Evolutionary conservation across 2,797 vertebrate species (phyloP).

Genomic region (Cuculus canorus): DNA sequence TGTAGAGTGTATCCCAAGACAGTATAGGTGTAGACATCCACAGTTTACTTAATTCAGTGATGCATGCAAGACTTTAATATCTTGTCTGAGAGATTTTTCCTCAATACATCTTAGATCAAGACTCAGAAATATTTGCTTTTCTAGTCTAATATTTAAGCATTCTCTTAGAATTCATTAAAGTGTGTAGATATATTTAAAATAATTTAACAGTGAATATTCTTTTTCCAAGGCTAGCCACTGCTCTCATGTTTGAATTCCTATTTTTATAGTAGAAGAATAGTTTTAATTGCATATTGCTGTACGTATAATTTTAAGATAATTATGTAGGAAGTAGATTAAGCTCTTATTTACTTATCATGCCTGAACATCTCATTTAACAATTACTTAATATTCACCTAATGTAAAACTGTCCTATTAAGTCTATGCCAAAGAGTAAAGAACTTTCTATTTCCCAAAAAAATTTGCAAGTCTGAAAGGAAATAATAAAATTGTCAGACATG

Average conservation of each 20-base stretch:
- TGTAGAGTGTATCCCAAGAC: background rate
- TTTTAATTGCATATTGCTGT: constrained; percentile 20
- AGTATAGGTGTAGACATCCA: background rate
- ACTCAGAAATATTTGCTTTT: background rate
- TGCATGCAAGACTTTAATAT: background rate
- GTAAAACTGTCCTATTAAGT: background rate
- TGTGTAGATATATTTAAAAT: background rate
- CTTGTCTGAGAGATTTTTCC: background rate
- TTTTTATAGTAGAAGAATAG: constrained; percentile 12
- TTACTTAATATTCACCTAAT: constrained; percentile 42
- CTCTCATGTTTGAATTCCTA: background rate
- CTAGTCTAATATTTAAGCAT: background rate
- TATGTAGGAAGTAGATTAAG: constrained; percentile 1
- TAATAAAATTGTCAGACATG: background rate
- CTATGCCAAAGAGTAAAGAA: background rate
- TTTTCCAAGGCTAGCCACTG: background rate
- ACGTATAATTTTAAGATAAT: constrained; percentile 38
- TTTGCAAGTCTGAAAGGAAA: background rate
- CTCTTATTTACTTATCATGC: constrained; percentile 28
- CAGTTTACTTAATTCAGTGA: background rate
- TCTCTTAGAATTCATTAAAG: background rate
- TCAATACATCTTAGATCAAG: background rate
- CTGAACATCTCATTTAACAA: constrained; percentile 28
- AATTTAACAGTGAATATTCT: background rate
- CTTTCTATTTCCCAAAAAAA: background rate